Percentiles rank a stretch among this genome's conserved stretches.
phyloP scores from a whole-genome alignment of 2,797 vertebrate species.

The Cuniculus paca region DNA sequence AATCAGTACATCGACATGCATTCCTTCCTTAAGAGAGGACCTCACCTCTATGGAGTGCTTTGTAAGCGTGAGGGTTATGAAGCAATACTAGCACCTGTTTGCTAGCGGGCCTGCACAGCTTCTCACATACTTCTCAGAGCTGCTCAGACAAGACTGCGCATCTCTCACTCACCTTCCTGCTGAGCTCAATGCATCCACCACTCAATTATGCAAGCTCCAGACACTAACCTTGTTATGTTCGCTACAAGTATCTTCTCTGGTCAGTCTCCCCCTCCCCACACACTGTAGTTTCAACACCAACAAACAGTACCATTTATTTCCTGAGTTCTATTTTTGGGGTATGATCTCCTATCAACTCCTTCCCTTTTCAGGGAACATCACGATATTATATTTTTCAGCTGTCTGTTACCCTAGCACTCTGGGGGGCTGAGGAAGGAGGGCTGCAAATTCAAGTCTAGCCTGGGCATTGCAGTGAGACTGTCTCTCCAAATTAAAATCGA shows the following conservation, averaged over 20 bases:
- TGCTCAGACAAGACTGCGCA: neutral
- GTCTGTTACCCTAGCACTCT: neutral
- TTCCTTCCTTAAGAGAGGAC: neutral
- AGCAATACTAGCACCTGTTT: neutral
- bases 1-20: neutral
- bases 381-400: neutral
- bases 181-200: neutral
- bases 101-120: neutral
- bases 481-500: neutral
- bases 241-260: neutral
- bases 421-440: neutral
- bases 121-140: neutral
- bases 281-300: neutral
- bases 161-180: neutral
- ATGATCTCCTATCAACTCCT: neutral
- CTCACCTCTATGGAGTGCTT: no score
- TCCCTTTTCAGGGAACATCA: neutral
- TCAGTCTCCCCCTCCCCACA: neutral
- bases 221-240: neutral
- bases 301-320: neutral
- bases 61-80: neutral
- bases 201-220: neutral
- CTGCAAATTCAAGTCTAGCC: neutral
- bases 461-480: neutral
- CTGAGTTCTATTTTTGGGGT: neutral